Evolutionary conservation across 2,797 vertebrate genomes (phyloP).

Genomic region (Muscicapa comitata): DNA sequence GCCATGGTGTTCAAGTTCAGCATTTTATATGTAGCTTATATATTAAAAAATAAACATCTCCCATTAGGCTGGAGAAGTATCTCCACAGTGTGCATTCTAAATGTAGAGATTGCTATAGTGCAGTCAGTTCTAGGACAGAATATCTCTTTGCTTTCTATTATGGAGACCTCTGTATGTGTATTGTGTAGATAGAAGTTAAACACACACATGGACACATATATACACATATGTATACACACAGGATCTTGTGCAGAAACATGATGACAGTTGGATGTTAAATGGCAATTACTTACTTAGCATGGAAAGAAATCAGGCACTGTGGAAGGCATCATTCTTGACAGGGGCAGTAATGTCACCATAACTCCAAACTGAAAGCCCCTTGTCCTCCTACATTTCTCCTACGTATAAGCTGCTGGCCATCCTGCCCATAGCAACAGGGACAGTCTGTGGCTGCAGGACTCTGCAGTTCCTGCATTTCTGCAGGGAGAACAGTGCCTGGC

Average conservation of each 20-base stretch:
- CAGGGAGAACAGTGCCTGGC: not conserved
- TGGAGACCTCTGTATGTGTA: not conserved
- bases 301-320: not conserved
- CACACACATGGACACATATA: too few relatives aligned
- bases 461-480: not conserved
- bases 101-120: not conserved
- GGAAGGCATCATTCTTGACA: not conserved
- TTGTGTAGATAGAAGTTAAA: not conserved
- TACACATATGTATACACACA: accelerated
- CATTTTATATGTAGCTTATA: not conserved
- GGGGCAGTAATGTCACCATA: not conserved
- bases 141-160: not conserved
- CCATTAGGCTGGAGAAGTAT: not conserved
- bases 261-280: not conserved
- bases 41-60: conserved; percentile 5
- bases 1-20: not conserved
- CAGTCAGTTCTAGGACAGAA: not conserved
- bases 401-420: not conserved
- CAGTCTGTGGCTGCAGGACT: not conserved
- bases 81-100: not conserved
- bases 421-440: accelerated
- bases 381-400: not conserved
- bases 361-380: not conserved
- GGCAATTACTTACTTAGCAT: not conserved
- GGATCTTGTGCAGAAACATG: not conserved